phyloP scores from a whole-genome alignment of 2,113 vertebrate genomes.

The Limnothrissa miodon region DNA sequence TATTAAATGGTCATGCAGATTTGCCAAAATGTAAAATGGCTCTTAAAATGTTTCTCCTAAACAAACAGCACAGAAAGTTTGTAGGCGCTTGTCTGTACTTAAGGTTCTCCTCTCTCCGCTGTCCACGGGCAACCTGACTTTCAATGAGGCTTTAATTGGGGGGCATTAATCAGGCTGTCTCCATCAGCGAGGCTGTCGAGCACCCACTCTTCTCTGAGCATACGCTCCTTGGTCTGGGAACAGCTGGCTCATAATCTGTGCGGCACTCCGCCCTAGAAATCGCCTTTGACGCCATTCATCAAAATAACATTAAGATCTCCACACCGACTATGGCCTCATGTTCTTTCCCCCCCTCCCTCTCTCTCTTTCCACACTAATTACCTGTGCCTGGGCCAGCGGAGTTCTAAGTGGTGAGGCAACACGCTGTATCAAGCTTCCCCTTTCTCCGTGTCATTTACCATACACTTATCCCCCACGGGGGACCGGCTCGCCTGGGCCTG shows the following conservation, averaged over 20 bases:
- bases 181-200: constrained; percentile 66
- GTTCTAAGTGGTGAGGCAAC: constrained; percentile 58
- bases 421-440: constrained; percentile 59
- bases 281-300: constrained; percentile 79
- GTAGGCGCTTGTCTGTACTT: neutral
- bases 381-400: constrained; percentile 56
- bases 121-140: constrained; percentile 62
- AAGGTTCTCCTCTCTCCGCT: constrained; percentile 45
- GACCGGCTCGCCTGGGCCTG: constrained; percentile 53
- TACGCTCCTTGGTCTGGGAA: constrained; percentile 61
- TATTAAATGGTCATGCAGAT: neutral
- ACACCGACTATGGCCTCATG: constrained; percentile 58
- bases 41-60: neutral
- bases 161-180: constrained; percentile 70
- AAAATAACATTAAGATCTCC: constrained; percentile 76
- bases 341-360: constrained; percentile 44
- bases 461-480: constrained; percentile 68
- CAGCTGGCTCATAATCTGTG: constrained; percentile 72
- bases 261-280: constrained; percentile 70
- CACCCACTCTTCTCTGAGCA: constrained; percentile 41
- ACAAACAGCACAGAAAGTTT: neutral
- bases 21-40: neutral
- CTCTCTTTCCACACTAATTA: constrained; percentile 64
- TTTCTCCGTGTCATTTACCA: constrained; percentile 63
- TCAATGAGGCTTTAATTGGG: constrained; percentile 74